Conservation (phyloP, 2,113 vertebrate species). For the Scytalopus superciliaris region DNA sequence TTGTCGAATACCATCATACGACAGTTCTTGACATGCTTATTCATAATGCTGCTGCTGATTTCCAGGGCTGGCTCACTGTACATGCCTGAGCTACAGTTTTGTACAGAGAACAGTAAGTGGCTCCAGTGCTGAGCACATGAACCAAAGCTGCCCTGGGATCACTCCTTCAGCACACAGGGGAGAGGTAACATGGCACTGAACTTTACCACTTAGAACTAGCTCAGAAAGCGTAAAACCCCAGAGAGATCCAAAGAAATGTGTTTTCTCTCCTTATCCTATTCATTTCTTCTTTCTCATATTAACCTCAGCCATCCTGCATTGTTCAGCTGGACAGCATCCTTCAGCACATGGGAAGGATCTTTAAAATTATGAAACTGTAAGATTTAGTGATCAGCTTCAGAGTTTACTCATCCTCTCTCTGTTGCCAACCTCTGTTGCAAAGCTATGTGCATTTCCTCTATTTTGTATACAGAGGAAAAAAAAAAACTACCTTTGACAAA, state of each 20-base stretch:
- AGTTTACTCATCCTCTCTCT: background rate
- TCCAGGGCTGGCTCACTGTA: background rate
- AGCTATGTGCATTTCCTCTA: background rate
- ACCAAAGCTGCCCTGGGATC: background rate
- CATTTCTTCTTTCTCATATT: background rate
- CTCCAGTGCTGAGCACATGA: background rate
- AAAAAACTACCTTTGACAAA: background rate
- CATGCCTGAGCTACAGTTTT: rapidly evolving
- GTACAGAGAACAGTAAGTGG: background rate
- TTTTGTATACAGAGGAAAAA: background rate
- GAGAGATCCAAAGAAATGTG: background rate
- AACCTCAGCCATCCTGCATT: background rate
- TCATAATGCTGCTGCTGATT: background rate
- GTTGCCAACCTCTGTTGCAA: background rate
- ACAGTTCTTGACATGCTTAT: background rate
- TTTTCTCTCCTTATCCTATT: background rate
- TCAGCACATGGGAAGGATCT: background rate
- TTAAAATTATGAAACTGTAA: background rate
- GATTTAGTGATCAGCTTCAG: background rate
- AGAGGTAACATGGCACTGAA: background rate
- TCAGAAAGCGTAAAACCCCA: background rate
- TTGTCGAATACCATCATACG: rapidly evolving
- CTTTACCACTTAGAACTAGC: background rate
- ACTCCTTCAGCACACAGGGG: background rate
- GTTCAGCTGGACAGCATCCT: background rate